phyloP scores from a whole-genome alignment of 2,888 invertebrate genomes.

The Liodrosophila aerea region DNA sequence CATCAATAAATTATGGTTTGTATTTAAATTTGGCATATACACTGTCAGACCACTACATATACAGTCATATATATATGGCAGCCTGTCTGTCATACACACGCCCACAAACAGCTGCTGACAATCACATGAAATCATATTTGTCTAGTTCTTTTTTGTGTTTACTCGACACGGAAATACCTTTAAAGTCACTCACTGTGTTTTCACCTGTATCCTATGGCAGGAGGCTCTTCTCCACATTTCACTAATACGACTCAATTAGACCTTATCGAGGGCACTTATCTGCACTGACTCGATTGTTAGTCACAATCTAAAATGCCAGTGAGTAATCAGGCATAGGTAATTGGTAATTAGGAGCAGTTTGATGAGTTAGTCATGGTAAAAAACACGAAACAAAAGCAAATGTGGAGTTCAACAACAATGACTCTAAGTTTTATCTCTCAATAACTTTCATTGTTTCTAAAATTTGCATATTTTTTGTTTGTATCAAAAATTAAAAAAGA shows the following conservation, averaged over 20 bases:
- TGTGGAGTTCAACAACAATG: neutral
- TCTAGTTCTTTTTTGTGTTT: conserved; percentile 5
- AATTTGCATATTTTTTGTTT: conserved; percentile 14
- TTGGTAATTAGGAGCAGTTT: conserved; percentile 46
- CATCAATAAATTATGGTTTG: conserved; percentile 64
- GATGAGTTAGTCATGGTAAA: conserved; percentile 32
- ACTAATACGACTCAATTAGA: conserved; percentile 4
- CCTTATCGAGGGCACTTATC: conserved; percentile 51
- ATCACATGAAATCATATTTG: conserved; percentile 42
- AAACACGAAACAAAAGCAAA: neutral
- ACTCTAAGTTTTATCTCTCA: conserved; percentile 1
- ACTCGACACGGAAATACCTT: conserved; percentile 33
- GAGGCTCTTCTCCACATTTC: too few species aligned
- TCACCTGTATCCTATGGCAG: conserved; percentile 33
- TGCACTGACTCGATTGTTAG: conserved; percentile 36
- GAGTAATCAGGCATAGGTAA: conserved; percentile 47
- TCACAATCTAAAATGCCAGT: conserved; percentile 46
- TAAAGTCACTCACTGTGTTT: conserved; percentile 28
- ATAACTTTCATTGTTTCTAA: conserved; percentile 41
- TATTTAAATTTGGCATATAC: conserved; percentile 52
- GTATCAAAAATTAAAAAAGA: conserved; percentile 30
- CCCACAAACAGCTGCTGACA: conserved; percentile 62
- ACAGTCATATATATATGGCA: conserved; percentile 13
- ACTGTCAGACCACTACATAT: conserved; percentile 31
- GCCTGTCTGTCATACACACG: conserved; percentile 41